Conservation (phyloP, 2,113 vertebrate genomes). For the Isurus oxyrinchus region DNA sequence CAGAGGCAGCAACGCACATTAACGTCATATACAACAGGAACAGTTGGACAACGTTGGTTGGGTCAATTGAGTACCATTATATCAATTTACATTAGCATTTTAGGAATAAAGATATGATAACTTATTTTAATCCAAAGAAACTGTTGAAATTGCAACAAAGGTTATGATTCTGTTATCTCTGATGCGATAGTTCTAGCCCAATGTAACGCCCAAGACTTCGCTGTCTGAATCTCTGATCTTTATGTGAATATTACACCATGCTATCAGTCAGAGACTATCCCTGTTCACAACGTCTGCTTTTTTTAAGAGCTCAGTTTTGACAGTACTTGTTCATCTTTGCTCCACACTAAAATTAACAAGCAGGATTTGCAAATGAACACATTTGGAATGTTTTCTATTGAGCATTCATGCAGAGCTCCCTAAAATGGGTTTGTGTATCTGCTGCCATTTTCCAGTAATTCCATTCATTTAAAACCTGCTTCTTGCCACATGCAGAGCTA, state of each 20-base stretch:
- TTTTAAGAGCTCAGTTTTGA: not conserved
- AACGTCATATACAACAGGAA: not conserved
- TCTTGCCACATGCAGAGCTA: not conserved
- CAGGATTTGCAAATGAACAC: not conserved
- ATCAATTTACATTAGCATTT: not conserved
- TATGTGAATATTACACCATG: not conserved
- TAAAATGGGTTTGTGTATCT: not conserved
- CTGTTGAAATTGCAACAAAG: not conserved
- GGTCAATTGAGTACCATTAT: not conserved
- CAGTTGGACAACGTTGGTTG: not conserved
- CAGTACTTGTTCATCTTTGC: not conserved
- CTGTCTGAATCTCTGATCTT: not conserved
- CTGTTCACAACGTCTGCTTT: not conserved
- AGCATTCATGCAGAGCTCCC: not conserved
- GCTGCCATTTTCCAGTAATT: not conserved
- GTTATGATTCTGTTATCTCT: not conserved
- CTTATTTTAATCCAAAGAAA: not conserved
- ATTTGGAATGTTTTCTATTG: not conserved
- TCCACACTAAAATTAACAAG: not conserved
- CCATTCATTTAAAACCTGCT: not conserved
- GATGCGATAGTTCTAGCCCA: not conserved
- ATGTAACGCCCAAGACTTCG: not conserved
- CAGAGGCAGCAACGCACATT: not conserved
- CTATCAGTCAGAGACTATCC: not conserved
- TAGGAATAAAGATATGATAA: not conserved